phyloP scores from a whole-genome alignment of 2,797 vertebrate species.

The Cygnus olor region DNA sequence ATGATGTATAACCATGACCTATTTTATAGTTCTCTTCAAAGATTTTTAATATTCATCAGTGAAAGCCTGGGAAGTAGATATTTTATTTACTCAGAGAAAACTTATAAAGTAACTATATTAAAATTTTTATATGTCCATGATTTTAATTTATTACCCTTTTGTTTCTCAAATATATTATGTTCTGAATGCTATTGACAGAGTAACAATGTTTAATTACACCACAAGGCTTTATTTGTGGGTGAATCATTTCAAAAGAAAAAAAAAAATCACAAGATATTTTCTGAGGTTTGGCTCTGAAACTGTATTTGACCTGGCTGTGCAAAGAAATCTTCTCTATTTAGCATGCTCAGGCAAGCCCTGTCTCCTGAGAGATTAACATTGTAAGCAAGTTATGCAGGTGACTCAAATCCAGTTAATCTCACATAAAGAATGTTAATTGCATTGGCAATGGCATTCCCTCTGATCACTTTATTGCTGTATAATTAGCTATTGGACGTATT shows the following conservation, averaged over 20 bases:
- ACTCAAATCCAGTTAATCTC: slow-evolving; percentile 81
- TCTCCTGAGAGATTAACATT: slow-evolving; percentile 77
- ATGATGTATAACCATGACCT: slow-evolving; percentile 31
- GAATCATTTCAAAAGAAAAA: background rate
- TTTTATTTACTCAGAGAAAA: slow-evolving; percentile 55
- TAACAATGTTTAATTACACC: slow-evolving; percentile 34
- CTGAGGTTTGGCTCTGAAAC: slow-evolving; percentile 23
- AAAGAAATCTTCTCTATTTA: slow-evolving; percentile 61
- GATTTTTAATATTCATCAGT: slow-evolving; percentile 48
- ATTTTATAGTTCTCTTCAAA: slow-evolving; percentile 52
- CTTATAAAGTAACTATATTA: slow-evolving; percentile 50
- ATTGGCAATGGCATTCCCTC: slow-evolving; percentile 74
- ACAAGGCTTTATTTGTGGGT: slow-evolving; percentile 23
- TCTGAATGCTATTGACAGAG: slow-evolving; percentile 31
- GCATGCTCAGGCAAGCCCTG: slow-evolving; percentile 34
- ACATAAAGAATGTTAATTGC: slow-evolving; percentile 79
- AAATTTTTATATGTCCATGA: background rate
- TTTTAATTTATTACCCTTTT: slow-evolving; percentile 59
- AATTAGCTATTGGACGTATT: slow-evolving; percentile 74
- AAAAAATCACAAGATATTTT: background rate
- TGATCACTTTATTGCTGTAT: slow-evolving; percentile 70
- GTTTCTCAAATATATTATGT: slow-evolving; percentile 34
- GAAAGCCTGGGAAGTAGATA: slow-evolving; percentile 25
- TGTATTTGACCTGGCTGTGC: slow-evolving; percentile 50
- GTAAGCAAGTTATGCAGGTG: slow-evolving; percentile 78